Evolutionary conservation across 1,140 invertebrate genomes (phyloP).

Genomic region (Bombus confusus): DNA sequence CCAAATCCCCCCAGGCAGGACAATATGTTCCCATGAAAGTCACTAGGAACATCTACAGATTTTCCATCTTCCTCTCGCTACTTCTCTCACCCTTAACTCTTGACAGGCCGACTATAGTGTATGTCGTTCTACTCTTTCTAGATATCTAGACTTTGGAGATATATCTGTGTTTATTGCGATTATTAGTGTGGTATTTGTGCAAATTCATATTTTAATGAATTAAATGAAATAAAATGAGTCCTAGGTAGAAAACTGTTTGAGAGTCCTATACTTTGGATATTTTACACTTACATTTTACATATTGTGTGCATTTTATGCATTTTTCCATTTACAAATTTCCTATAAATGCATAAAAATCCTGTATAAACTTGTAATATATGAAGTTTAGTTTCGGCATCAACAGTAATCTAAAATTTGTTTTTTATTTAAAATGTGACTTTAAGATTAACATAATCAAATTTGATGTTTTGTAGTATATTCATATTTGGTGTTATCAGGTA

Average conservation of each 20-base stretch:
- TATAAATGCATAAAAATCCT: background rate
- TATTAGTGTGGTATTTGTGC: background rate
- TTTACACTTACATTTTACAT: background rate
- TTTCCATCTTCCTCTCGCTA: background rate
- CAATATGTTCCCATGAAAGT: constrained; percentile 62
- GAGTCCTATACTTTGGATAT: background rate
- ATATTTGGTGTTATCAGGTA: background rate
- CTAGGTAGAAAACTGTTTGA: background rate
- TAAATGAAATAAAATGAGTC: background rate
- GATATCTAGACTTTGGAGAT: background rate
- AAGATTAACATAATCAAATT: too few relatives aligned
- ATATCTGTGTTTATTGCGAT: too few relatives aligned
- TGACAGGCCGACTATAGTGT: background rate
- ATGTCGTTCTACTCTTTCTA: background rate
- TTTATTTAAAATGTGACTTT: background rate
- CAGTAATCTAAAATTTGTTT: background rate
- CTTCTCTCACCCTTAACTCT: background rate
- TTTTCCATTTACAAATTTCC: background rate
- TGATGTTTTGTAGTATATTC: background rate
- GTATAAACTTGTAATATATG: background rate
- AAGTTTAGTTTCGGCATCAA: background rate
- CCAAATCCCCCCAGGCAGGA: constrained; percentile 70
- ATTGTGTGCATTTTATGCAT: background rate
- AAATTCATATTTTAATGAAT: background rate
- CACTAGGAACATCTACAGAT: constrained; percentile 38